phyloP scores from a whole-genome alignment of 2,888 invertebrate genomes.

The Trachelus troglodyta region DNA sequence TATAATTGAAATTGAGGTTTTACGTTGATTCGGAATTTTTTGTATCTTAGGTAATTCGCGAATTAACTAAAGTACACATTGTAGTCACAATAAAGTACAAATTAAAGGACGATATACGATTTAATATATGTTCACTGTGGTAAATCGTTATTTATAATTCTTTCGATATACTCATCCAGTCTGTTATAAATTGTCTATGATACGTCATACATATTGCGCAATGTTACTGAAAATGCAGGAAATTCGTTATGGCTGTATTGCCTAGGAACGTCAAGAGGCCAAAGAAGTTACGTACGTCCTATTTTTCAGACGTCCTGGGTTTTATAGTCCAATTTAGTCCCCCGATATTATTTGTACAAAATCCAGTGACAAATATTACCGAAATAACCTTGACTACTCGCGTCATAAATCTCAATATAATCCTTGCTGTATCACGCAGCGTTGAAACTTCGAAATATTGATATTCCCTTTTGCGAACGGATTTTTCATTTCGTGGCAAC shows the following conservation, averaged over 20 bases:
- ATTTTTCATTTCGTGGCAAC: not conserved
- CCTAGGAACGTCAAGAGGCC: not conserved
- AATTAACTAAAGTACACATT: not conserved
- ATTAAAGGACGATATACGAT: not conserved
- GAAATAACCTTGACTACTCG: not conserved
- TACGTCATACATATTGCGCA: not conserved
- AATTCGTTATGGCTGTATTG: not conserved
- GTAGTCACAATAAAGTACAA: not conserved
- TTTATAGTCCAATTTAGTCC: not conserved
- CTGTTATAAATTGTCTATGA: not conserved
- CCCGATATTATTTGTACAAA: not conserved
- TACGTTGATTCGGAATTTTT: not conserved
- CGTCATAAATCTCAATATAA: not conserved
- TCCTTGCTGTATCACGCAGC: not conserved
- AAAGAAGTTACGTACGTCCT: not conserved
- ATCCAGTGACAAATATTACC: not conserved
- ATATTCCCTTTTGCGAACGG: not conserved
- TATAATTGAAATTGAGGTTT: not conserved
- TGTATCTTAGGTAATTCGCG: not conserved
- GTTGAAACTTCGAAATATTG: not conserved
- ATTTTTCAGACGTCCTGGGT: not conserved
- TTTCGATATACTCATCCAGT: not conserved
- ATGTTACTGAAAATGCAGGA: not conserved
- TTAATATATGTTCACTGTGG: not conserved
- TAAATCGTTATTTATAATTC: not conserved